Percentiles rank a stretch among this genome's conserved stretches.
phyloP scores from a whole-genome alignment of 2,797 vertebrate genomes.

The Platyrinchus mystaceus region DNA sequence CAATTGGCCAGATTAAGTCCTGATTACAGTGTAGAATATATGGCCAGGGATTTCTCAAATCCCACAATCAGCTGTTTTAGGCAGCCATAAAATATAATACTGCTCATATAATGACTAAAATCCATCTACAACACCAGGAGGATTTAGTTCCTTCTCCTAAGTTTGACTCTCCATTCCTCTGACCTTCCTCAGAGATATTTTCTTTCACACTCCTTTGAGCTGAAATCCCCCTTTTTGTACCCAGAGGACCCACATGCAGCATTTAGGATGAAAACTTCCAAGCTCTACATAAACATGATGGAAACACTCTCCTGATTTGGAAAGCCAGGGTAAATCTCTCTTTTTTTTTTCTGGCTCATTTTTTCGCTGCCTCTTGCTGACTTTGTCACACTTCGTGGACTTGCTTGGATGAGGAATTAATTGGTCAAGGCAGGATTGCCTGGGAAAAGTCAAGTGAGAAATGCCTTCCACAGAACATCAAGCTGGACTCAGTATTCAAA shows the following conservation, averaged over 20 bases:
- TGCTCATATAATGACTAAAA: not conserved
- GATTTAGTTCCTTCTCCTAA: not conserved
- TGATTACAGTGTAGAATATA: not conserved
- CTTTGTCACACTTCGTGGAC: not conserved
- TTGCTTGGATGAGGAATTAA: slow-evolving; percentile 1
- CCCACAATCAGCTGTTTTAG: slow-evolving; percentile 16
- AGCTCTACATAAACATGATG: not conserved
- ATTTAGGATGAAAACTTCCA: not conserved
- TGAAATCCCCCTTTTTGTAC: not conserved
- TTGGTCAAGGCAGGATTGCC: not conserved
- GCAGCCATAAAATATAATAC: slow-evolving; percentile 13
- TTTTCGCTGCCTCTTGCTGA: not conserved
- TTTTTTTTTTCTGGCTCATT: not conserved
- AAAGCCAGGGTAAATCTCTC: not conserved
- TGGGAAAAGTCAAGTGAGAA: slow-evolving; percentile 28
- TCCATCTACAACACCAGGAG: not conserved
- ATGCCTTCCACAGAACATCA: not conserved
- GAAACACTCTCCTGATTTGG: not conserved
- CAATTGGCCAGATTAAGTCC: slow-evolving; percentile 2
- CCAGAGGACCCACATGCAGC: not conserved
- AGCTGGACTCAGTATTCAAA: not conserved
- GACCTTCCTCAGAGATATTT: not conserved
- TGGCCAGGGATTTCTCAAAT: not conserved
- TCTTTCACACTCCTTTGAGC: not conserved
- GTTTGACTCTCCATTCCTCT: not conserved